Evolutionary conservation across 2,113 vertebrate species (phyloP), one percentile per base, ranked within the genome.

Genomic region (Cebidichthys violaceus): DNA sequence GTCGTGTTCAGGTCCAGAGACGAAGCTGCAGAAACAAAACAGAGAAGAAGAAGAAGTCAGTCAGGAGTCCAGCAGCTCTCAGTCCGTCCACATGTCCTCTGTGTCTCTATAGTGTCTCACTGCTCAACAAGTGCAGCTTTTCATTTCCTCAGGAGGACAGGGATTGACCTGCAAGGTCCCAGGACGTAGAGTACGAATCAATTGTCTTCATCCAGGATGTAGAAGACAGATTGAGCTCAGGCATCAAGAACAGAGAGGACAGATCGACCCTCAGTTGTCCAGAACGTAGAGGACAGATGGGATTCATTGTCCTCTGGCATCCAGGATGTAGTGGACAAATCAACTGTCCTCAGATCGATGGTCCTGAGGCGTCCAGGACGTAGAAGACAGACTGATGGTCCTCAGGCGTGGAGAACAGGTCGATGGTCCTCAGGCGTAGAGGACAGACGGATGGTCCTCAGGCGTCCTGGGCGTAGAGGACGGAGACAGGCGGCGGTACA

Each of bases 401-500:
- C 7, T n/a, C 20, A n/a, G 50, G 3, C 9, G n/a, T n/a, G n/a
- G n/a, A n/a, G n/a, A n/a, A n/a, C n/a, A n/a, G n/a, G n/a, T n/a
- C n/a, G 24, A 10, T 11, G 0, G 41, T 68, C 22, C 65, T 80
- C 59, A 57, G 20, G 29, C 14, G 10, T 59, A 1, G 7, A 14
- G 1, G 31, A 20, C 9, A 11, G 60, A 14, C 6, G 2, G 20
- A 13, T 14, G 0, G 43, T 69, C n/a, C 66, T 80, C 59, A 64
- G 20, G 35, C 11, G 11, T 75, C 29, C 41, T 54, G 79, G 31
- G 35, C 60, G 70, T 39, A 24, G 50, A 43, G 47, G 22, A 14
- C 0, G 0, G 27, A 2, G 39, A 13, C 14, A 93, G 83, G 61
- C 88, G 88, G 33, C 66, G 54, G 79, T 84, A 91, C 1, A 96